Percentiles rank a stretch among this genome's conserved stretches.
These are phyloP conservation scores for Xestia rhomboidea DNA, from an alignment of 2,888 invertebrate species.

Conservation along the genomic window DNA sequence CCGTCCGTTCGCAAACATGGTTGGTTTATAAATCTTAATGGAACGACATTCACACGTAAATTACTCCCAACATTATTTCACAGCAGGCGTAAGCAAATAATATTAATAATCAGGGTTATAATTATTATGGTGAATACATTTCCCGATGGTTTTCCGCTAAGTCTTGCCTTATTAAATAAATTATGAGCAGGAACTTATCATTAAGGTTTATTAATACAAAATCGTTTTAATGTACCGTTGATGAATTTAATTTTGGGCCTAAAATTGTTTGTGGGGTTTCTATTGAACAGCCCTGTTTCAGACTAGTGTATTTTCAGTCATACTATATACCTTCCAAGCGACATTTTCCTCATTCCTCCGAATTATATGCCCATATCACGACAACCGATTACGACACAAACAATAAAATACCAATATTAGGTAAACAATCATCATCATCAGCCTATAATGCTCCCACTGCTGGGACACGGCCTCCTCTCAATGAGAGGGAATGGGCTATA, in stretches of 20 bases:
- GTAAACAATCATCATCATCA: too few species aligned
- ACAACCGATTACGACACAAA: too few species aligned
- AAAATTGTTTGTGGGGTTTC: neutral
- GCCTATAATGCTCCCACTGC: too few species aligned
- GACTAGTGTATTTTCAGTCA: too few species aligned
- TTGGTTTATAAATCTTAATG: neutral
- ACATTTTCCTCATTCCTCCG: too few species aligned
- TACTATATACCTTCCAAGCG: too few species aligned
- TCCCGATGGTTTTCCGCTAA: neutral
- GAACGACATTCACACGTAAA: neutral
- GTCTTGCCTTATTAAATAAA: constrained; percentile 5
- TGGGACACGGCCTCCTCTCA: too few species aligned
- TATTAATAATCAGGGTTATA: neutral
- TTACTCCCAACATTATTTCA: neutral
- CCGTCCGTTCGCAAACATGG: too few species aligned
- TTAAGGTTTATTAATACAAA: neutral
- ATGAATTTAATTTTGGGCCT: neutral
- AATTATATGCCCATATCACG: too few species aligned
- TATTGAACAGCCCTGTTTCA: neutral
- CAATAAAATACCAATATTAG: too few species aligned
- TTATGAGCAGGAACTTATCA: constrained; percentile 9
- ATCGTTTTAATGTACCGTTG: neutral
- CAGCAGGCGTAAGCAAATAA: neutral
- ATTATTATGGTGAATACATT: neutral
- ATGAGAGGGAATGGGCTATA: too few species aligned